Percentiles rank a stretch among this genome's conserved stretches.
Conservation (phyloP, 2,888 invertebrate species). For the Lithophane semibrunnea region DNA sequence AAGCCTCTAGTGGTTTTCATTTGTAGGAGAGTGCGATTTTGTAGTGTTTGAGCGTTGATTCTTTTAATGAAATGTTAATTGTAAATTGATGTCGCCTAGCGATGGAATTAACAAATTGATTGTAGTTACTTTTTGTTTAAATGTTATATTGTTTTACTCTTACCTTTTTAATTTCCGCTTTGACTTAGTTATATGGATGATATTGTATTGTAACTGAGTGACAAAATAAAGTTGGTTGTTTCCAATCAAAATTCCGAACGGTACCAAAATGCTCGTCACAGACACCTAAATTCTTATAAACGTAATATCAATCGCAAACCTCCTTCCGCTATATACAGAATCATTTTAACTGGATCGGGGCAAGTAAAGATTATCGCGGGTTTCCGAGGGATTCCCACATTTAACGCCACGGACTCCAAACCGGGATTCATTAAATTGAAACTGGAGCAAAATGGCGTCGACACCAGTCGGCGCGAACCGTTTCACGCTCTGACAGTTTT, state of each 20-base stretch:
- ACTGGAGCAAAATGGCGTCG: constrained; percentile 83
- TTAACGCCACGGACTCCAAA: constrained; percentile 75
- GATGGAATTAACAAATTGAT: constrained; percentile 43
- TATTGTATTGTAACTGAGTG: background rate
- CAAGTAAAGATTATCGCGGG: constrained; percentile 73
- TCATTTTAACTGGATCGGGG: constrained; percentile 44
- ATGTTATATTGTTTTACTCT: constrained; percentile 24
- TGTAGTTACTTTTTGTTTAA: constrained; percentile 22
- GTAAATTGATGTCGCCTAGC: constrained; percentile 60
- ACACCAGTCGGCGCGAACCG: constrained; percentile 77
- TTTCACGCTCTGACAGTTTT: constrained; percentile 85
- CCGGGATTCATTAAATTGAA: constrained; percentile 84
- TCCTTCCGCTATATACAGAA: constrained; percentile 32
- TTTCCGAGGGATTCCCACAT: constrained; percentile 74
- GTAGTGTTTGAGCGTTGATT: constrained; percentile 74
- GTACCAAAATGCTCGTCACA: background rate
- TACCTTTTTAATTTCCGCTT: background rate
- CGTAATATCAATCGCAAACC: constrained; percentile 17
- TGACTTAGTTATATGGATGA: background rate
- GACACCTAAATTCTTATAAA: constrained; percentile 9
- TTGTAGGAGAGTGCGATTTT: constrained; percentile 71
- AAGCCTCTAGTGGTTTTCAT: constrained; percentile 76
- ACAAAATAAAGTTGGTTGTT: background rate
- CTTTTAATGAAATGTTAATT: constrained; percentile 71
- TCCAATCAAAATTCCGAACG: background rate